Conservation (phyloP, 2,113 vertebrate species). For the Fulica atra region DNA sequence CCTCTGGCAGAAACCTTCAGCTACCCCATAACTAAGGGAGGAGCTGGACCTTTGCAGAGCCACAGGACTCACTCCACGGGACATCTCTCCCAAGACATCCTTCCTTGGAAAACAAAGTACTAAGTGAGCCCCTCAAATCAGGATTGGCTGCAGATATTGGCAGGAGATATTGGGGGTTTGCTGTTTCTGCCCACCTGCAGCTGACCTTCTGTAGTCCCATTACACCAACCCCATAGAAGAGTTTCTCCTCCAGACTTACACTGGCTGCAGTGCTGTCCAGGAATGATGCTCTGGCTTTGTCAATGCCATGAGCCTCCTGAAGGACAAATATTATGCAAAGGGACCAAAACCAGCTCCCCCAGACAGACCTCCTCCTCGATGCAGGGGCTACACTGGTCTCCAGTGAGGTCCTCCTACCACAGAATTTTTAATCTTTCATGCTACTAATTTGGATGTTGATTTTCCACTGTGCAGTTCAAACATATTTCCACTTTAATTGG, state of each 20-base stretch:
- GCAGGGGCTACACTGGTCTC: not conserved
- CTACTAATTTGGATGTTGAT: constrained; percentile 33
- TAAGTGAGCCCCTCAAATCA: rapidly evolving
- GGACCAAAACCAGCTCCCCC: not conserved
- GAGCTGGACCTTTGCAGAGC: not conserved
- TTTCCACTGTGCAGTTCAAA: not conserved
- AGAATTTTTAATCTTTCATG: not conserved
- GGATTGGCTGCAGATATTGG: not conserved
- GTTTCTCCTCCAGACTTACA: not conserved
- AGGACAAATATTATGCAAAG: not conserved
- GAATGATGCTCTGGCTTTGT: not conserved
- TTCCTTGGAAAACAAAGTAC: not conserved
- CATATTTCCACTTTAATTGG: constrained; percentile 56
- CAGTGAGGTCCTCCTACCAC: not conserved
- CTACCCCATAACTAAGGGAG: not conserved
- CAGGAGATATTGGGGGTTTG: not conserved
- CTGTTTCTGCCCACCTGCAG: not conserved
- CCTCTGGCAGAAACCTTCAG: not conserved
- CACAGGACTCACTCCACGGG: not conserved
- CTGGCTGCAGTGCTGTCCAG: not conserved
- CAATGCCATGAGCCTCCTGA: not conserved
- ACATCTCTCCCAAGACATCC: not conserved
- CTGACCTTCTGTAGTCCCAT: not conserved
- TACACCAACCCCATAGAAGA: not conserved
- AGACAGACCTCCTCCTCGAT: not conserved